Evolutionary conservation across 2,113 vertebrate species (phyloP).

Genomic region (Larimichthys polyactis): DNA sequence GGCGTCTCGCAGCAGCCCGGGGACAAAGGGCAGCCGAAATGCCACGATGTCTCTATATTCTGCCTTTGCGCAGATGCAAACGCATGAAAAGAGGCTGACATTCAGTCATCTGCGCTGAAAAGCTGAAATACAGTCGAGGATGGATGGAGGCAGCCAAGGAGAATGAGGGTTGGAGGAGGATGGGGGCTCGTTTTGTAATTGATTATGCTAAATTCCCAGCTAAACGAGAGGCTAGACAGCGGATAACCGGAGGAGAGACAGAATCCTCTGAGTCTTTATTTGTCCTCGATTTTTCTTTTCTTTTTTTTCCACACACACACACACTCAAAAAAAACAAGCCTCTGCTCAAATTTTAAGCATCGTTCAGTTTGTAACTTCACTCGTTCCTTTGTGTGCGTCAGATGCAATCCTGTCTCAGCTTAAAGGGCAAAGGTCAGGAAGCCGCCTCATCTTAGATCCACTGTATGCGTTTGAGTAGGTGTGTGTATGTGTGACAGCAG

Average conservation of each 20-base stretch:
- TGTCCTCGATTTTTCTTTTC: slow-evolving; percentile 20
- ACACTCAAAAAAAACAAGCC: not conserved
- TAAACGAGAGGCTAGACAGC: slow-evolving; percentile 66
- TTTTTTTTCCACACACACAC: not conserved
- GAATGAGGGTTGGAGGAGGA: not conserved
- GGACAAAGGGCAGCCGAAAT: slow-evolving; percentile 75
- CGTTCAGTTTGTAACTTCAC: not conserved
- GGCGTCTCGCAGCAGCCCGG: slow-evolving; percentile 61
- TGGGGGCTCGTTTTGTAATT: slow-evolving; percentile 63
- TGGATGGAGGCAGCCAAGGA: slow-evolving; percentile 49
- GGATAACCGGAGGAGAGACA: slow-evolving; percentile 45
- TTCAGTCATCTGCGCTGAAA: slow-evolving; percentile 60
- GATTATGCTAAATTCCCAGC: slow-evolving; percentile 72
- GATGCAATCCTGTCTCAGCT: slow-evolving; percentile 19
- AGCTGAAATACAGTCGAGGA: slow-evolving; percentile 58
- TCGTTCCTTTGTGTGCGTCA: slow-evolving; percentile 13
- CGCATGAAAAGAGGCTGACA: slow-evolving; percentile 57
- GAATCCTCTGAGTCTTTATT: slow-evolving; percentile 32
- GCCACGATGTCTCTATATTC: slow-evolving; percentile 63
- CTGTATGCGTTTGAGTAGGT: slow-evolving; percentile 24
- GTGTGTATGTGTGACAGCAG: slow-evolving; percentile 37
- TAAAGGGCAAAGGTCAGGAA: slow-evolving; percentile 47
- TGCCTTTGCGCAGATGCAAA: slow-evolving; percentile 37
- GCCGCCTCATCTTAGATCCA: slow-evolving; percentile 35
- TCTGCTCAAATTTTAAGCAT: slow-evolving; percentile 2